Conservation (phyloP, 2,113 vertebrate genomes). For the Saccopteryx leptura region DNA sequence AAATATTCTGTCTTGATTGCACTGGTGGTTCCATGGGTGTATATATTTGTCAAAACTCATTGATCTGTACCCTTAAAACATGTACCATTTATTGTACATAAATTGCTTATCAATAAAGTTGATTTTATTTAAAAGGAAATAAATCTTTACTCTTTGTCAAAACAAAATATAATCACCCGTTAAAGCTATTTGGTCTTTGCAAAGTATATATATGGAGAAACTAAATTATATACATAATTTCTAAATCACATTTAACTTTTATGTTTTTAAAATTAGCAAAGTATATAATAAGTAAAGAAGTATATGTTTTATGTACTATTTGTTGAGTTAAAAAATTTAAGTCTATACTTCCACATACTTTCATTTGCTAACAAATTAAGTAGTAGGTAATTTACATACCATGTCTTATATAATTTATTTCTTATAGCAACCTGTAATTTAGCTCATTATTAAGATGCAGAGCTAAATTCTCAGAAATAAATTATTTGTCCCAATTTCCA, state of each 20-base stretch:
- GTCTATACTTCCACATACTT: background rate
- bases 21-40: background rate
- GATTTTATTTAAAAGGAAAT: background rate
- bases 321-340: background rate
- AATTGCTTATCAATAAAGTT: background rate
- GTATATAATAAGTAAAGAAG: background rate
- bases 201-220: background rate
- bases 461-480: slow-evolving; percentile 9
- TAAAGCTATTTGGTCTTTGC: background rate
- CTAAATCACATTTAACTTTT: background rate
- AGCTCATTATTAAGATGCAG: background rate
- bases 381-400: background rate
- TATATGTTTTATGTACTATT: background rate
- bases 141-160: background rate
- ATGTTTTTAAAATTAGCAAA: background rate
- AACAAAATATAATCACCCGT: background rate
- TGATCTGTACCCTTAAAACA: background rate
- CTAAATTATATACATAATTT: background rate
- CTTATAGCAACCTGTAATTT: background rate
- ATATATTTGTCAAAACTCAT: background rate
- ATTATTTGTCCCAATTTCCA: slow-evolving; percentile 10
- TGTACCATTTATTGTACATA: background rate
- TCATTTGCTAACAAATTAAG: slow-evolving; percentile 31
- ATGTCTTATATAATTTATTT: background rate
- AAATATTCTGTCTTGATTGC: background rate